Percentiles rank a stretch among this genome's conserved stretches.
phyloP scores from a whole-genome alignment of 2,888 invertebrate genomes.

The Stenolophus ochropezus region DNA sequence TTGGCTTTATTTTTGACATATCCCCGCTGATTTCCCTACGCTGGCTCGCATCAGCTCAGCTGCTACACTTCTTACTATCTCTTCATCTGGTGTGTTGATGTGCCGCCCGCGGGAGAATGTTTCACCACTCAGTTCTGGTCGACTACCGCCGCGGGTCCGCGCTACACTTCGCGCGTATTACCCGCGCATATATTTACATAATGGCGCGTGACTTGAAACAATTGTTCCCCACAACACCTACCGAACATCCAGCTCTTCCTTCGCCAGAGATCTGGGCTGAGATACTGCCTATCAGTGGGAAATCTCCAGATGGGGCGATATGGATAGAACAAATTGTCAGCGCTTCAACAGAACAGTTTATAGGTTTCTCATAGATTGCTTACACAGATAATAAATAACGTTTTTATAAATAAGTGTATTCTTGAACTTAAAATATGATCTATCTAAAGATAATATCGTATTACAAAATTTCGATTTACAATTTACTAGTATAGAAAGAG shows the following conservation, averaged over 20 bases:
- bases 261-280: neutral
- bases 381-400: too few relatives aligned
- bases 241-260: constrained; percentile 4
- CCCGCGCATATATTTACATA: constrained; percentile 66
- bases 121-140: constrained; percentile 33
- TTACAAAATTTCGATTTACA: too few relatives aligned
- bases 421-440: too few relatives aligned
- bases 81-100: neutral
- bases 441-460: too few relatives aligned
- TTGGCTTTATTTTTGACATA: too few relatives aligned
- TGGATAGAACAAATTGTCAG: neutral
- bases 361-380: too few relatives aligned
- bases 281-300: constrained; percentile 10
- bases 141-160: constrained; percentile 19
- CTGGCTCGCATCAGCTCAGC: too few relatives aligned
- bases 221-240: constrained; percentile 54
- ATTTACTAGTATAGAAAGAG: too few relatives aligned
- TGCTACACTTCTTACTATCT: neutral
- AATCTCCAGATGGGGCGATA: neutral
- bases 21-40: too few relatives aligned
- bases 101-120: neutral
- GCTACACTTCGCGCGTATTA: constrained; percentile 61
- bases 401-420: too few relatives aligned
- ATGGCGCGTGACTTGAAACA: constrained; percentile 63
- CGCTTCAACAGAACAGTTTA: too few relatives aligned